Conservation (phyloP, 2,113 vertebrate species). For the Syngnathoides biaculeatus region DNA sequence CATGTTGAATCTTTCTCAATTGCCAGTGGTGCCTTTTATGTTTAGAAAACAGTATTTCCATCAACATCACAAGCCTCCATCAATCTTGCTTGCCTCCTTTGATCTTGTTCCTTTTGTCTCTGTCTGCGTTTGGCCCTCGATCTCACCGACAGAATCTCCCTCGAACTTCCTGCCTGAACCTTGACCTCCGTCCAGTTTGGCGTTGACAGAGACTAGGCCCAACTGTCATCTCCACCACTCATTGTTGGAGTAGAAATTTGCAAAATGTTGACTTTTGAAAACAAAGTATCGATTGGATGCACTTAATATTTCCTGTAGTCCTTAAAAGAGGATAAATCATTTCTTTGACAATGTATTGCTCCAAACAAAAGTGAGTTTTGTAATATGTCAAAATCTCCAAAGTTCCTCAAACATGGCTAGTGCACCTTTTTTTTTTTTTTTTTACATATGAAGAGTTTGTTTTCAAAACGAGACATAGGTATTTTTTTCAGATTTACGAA, state of each 20-base stretch:
- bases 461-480: no score
- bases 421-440: no score
- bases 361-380: neutral
- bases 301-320: neutral
- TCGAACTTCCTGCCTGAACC: constrained; percentile 52
- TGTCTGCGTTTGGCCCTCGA: constrained; percentile 51
- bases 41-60: constrained; percentile 21
- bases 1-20: constrained; percentile 3
- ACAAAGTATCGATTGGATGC: neutral
- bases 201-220: constrained; percentile 57
- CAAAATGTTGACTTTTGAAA: constrained; percentile 2
- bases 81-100: constrained; percentile 51
- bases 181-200: constrained; percentile 48
- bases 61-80: constrained; percentile 28
- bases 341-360: neutral
- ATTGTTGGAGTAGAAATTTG: constrained; percentile 12
- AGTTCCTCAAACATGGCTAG: neutral
- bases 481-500: no score
- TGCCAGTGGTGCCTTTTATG: constrained; percentile 2
- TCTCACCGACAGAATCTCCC: constrained; percentile 54
- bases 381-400: neutral
- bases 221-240: constrained; percentile 49
- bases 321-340: neutral
- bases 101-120: constrained; percentile 35
- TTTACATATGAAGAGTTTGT: no score